These are phyloP conservation scores for Melolontha melolontha DNA, from an alignment of 2,888 invertebrate species.

Conservation along the genomic window DNA sequence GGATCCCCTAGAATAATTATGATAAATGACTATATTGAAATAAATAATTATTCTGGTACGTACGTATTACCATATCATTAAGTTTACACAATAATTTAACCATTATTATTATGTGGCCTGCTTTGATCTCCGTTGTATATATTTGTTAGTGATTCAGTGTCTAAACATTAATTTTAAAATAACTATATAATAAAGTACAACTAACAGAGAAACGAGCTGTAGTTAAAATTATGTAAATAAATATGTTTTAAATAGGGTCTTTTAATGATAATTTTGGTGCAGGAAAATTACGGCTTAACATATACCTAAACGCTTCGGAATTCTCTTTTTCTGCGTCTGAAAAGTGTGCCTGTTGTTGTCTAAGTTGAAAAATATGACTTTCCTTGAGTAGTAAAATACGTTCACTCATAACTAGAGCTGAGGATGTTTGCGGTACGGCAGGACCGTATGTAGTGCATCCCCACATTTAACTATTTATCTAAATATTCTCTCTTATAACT, in stretches of 20 bases:
- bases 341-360: neutral
- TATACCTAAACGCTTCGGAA: conserved; percentile 9
- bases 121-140: conserved; percentile 34
- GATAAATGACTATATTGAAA: conserved; percentile 29
- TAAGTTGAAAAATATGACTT: neutral
- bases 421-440: too few species aligned
- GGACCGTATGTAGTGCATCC: too few species aligned
- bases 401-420: too few species aligned
- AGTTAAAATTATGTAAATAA: conserved; percentile 38
- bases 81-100: conserved; percentile 35
- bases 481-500: too few species aligned
- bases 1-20: conserved; percentile 9
- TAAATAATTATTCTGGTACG: conserved; percentile 16
- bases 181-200: conserved; percentile 37
- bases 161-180: conserved; percentile 33
- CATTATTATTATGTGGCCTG: conserved; percentile 30
- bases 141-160: conserved; percentile 27
- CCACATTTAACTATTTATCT: too few species aligned
- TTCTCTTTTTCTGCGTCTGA: neutral
- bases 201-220: conserved; percentile 13
- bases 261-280: conserved; percentile 29
- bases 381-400: conserved; percentile 21
- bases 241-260: conserved; percentile 21
- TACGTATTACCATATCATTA: conserved; percentile 38
- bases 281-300: conserved; percentile 8